Evolutionary conservation across 2,113 vertebrate species (phyloP).

Genomic region (Crocuta crocuta): DNA sequence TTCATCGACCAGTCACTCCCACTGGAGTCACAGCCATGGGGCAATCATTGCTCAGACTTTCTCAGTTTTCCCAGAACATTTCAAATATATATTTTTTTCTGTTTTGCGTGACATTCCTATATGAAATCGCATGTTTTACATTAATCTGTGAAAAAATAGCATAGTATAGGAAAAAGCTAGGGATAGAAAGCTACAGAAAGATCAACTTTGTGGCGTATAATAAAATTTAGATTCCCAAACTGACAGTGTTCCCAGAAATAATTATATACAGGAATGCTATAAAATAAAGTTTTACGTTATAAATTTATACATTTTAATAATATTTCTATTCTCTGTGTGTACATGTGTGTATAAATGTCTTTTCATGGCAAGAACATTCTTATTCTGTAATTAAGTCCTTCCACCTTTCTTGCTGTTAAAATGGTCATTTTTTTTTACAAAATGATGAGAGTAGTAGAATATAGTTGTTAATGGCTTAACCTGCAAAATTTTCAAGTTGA

Average conservation of each 20-base stretch:
- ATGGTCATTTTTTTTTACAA: not conserved
- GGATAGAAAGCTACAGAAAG: not conserved
- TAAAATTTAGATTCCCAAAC: not conserved
- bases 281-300: not conserved
- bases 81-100: not conserved
- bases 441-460: not conserved
- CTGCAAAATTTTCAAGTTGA: not conserved
- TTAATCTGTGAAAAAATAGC: conserved; percentile 24
- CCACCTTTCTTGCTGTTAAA: not conserved
- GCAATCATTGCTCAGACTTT: not conserved
- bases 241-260: not conserved
- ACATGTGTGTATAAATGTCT: not conserved
- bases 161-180: not conserved
- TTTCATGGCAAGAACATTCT: not conserved
- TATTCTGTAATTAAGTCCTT: not conserved
- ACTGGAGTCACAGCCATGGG: not conserved
- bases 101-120: not conserved
- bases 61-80: not conserved
- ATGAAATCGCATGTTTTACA: not conserved
- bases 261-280: not conserved
- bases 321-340: not conserved
- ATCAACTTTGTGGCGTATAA: not conserved
- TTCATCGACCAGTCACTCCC: not conserved
- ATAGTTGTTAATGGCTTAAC: not conserved
- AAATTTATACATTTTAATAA: not conserved